Evolutionary conservation across 2,797 vertebrate species (phyloP).

Genomic region (Phrynocephalus vlangalii): DNA sequence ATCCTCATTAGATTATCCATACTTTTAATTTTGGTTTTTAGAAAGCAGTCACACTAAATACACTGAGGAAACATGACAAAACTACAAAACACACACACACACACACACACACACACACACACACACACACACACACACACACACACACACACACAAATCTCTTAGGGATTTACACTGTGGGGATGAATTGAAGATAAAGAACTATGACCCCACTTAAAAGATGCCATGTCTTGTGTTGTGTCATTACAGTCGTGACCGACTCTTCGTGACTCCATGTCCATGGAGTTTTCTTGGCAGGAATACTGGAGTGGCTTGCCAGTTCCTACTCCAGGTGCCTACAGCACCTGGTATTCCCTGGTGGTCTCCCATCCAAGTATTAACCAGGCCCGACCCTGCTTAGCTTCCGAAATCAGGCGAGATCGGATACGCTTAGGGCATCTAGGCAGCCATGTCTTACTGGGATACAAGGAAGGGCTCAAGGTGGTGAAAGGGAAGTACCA

Average conservation of each 20-base stretch:
- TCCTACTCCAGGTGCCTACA: too few relatives aligned
- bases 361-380: too few relatives aligned
- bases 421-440: too few relatives aligned
- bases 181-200: neutral
- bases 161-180: neutral
- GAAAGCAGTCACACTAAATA: neutral
- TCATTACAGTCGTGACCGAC: too few relatives aligned
- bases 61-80: neutral
- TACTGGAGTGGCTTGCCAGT: too few relatives aligned
- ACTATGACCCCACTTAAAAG: neutral
- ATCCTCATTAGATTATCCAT: neutral
- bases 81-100: neutral
- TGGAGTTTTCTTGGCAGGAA: too few relatives aligned
- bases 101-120: too few relatives aligned
- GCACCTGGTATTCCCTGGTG: too few relatives aligned
- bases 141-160: neutral
- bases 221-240: neutral
- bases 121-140: too few relatives aligned
- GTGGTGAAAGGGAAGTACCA: neutral
- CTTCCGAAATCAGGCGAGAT: too few relatives aligned
- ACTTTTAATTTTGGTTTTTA: neutral
- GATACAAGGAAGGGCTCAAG: neutral
- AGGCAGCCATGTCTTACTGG: neutral
- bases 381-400: too few relatives aligned
- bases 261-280: too few relatives aligned